Evolutionary conservation across 2,797 vertebrate species (phyloP), one percentile per base, ranked within the genome.

Genomic region (Paramormyrops hopkinsi): DNA sequence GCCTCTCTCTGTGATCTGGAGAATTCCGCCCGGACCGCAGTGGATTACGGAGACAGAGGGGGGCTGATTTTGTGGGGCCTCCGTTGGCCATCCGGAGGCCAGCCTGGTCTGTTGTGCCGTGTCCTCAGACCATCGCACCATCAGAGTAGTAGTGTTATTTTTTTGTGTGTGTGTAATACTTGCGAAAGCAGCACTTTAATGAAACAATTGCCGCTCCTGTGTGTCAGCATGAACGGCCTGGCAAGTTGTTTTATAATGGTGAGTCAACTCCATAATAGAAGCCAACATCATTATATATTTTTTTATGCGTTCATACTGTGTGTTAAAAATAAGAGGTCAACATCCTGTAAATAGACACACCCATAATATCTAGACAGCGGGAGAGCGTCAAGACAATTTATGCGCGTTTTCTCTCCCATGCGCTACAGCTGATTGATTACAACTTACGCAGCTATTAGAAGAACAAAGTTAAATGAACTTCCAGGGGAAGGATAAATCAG

Each of bases 281-380:
- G 76, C 41, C 37, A 82, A 41, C 6, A 46, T 44, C 4, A 44
- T 56, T 7, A n/a, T 62, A 12, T 29, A 44, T 22, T 25, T 41
- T 59, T 54, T 37, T 22, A 56, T 44, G 54, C 17, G 4, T 41
- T 41, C 37, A n/a, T 41, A 33, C 86, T 59, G 86, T 59, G 17
- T 59, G 29, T 25, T 87, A 37, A 82, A 46, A 82, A 82, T 82
- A 82, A n/a, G 37, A 46, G 76, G 76, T n/a, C 86, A 37, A 87
- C 14, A 59, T 87, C 44, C 86, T 41, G 37, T 62, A 53, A 86
- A 86, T 33, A 82, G 53, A 41, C 29, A 6, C 53, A 62, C 53
- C 54, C 19, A 11, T 41, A 37, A 62, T 48, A 54, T 59, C 54
- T 46, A 17, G 17, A 87, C 54, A 33, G 53, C 17, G 41, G 37